A percentile compares a stretch with the other conserved stretches of the same genome.
These are phyloP conservation scores for Drosophila macrospina DNA, from an alignment of 2,888 invertebrate genomes.

Conservation along the genomic window DNA sequence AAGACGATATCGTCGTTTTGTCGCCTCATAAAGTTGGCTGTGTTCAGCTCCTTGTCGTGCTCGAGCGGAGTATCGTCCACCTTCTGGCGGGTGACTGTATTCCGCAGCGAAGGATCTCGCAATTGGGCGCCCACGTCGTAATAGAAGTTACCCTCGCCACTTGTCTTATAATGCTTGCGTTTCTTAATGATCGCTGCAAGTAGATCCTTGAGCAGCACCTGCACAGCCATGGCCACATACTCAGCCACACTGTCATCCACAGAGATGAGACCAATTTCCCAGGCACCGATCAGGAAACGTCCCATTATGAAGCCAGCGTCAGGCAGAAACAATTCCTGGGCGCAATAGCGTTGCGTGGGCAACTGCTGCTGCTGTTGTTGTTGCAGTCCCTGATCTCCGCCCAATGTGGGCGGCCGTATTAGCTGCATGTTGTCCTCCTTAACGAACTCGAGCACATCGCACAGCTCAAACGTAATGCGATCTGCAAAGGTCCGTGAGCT, in stretches of 20 bases:
- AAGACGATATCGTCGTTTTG: conserved; percentile 92
- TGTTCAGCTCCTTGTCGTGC: conserved; percentile 88
- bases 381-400: conserved; percentile 70
- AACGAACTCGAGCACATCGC: conserved; percentile 88
- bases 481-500: conserved; percentile 86
- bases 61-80: conserved; percentile 87
- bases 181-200: conserved; percentile 92
- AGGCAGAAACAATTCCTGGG: conserved; percentile 92
- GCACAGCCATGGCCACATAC: conserved; percentile 92
- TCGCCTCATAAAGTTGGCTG: conserved; percentile 89
- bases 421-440: conserved; percentile 85
- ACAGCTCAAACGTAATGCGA: conserved; percentile 88
- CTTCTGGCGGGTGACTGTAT: conserved; percentile 89
- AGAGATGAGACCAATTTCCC: conserved; percentile 95
- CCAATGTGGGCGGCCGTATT: conserved; percentile 68
- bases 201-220: conserved; percentile 93
- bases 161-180: conserved; percentile 91
- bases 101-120: conserved; percentile 92
- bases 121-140: conserved; percentile 92
- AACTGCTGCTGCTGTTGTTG: conserved; percentile 72
- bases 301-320: conserved; percentile 93
- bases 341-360: conserved; percentile 87
- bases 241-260: conserved; percentile 94
- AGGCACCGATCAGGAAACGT: conserved; percentile 93
- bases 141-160: conserved; percentile 89